Evolutionary conservation across 2,113 vertebrate genomes (phyloP), one percentile per base, ranked within the genome.

Genomic region (Psilopogon haemacephalus): DNA sequence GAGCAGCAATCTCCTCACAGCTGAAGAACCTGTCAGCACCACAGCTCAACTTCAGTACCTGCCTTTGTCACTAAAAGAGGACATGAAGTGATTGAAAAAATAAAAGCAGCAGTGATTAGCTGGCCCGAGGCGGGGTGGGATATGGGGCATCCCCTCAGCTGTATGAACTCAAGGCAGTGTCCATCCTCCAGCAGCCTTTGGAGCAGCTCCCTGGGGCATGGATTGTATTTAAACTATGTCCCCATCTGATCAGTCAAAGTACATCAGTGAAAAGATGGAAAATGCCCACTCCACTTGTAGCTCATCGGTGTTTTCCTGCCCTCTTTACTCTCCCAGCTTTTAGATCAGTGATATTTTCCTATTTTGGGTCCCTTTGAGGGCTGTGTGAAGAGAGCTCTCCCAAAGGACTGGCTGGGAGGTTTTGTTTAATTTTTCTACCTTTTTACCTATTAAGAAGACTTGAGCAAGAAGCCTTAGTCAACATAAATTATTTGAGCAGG

Each of bases 91-190:
- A 18, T 21, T 50, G 24, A 23, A 24, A 24, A 11, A 11, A 20
- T 21, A 11, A 77, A 21, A 17, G 23, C 40, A 15, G 1, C 27
- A 50, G 55, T 16, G 19, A 19, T 23, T 5, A 15, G 5, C 1
- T 33, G 67, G 15, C 32, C 55, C 16, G 33, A 12, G 32, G 35
- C n/a, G n/a, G 4, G 17, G 15, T 3, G 35, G 11, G 35, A 37
- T 11, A 8, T 1, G 4, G 65, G 55, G 50, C 56, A 50, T 5
- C 40, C 60, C 67, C 56, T 15, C 37, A 81, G 35, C 54, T 71
- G 5, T 1, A 7, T 1, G 1, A 40, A 42, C 24, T 35, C 60
- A 35, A 6, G 79, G 32, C 8, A 14, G 0, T 13, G 15, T 8
- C 69, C 38, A 9, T 5, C 32, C 60, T 60, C 17, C 86, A 54